Evolutionary conservation across 2,113 vertebrate species (phyloP).

Genomic region (Centrocercus urophasianus): DNA sequence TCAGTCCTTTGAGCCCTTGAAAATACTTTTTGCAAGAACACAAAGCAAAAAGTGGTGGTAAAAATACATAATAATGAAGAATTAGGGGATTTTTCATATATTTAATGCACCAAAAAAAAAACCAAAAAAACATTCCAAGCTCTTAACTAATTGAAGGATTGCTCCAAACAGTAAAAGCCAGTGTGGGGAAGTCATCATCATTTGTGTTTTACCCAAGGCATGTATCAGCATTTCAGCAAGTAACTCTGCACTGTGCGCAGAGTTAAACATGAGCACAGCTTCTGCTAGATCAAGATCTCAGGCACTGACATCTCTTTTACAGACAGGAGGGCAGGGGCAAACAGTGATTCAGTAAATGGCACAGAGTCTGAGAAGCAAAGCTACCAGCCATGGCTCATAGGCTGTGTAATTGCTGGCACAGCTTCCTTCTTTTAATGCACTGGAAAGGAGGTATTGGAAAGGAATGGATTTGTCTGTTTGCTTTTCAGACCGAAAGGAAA

Average conservation of each 20-base stretch:
- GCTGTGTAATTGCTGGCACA: neutral
- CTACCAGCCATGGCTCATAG: neutral
- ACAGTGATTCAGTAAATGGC: neutral
- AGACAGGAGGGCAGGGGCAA: neutral
- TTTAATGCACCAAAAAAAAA: neutral
- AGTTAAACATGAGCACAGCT: neutral
- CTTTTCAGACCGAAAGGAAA: neutral
- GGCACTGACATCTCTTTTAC: neutral
- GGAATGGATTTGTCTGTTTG: neutral
- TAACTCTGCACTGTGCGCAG: neutral
- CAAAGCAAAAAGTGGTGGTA: neutral
- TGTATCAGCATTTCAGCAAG: neutral
- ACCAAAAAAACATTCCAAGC: neutral
- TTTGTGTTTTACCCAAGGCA: neutral
- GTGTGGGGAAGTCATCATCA: neutral
- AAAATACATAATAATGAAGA: neutral
- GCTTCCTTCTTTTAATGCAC: neutral
- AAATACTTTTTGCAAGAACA: neutral
- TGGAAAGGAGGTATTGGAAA: neutral
- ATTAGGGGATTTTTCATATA: neutral
- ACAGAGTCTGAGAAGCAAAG: neutral
- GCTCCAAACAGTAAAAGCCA: neutral
- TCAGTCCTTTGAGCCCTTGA: neutral
- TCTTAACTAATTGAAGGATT: neutral
- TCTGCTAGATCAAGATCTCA: neutral